Base-by-base conservation (phyloP, 1,140 invertebrate genomes). In the Bombus confusus region DNA sequence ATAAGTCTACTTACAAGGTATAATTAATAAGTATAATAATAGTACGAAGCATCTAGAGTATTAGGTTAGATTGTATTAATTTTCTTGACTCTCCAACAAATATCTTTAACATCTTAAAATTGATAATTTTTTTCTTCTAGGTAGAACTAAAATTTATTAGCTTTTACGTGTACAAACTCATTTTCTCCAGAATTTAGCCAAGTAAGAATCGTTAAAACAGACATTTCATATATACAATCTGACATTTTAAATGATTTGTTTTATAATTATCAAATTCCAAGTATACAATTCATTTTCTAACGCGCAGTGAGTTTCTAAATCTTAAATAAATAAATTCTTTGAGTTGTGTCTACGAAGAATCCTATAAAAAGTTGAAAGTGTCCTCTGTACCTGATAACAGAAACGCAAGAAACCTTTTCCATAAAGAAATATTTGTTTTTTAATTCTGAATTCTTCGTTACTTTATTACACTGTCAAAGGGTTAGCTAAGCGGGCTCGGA, bases 401-500 rank as follows among this genome's bases (percentile, higher is more conserved):
- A 52, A 52, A 22, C 47, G 18, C 18, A 52, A 52, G 47, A 52
- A 52, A 22, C 6, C 5, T 52, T 22, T 52, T 18, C 15, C 28
- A 62, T 28, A 5, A 62, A 28, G 28, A n/a, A 62, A n/a, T 25
- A 12, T 28, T 13, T 12, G 0, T 12, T 62, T n/a, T 13, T 12
- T 5, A 13, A 62, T 62, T n/a, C 28, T 12, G 59, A 62, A 5
- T 62, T 62, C 10, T 10, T 62, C 28, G 10, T 12, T 8, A 3
- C 9, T 10, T 59, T 28, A 59, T 28, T 12, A 28, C 3, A 28
- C 57, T 22, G 57, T 12, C 47, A 52, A 22, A 52, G 18, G 47
- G 25, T n/a, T 22, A 4, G 28, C 57, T 59, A 25, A 25, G 66
- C 74, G 74, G 68, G 62, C 74, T 74, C 83, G 71, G 64, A 74